Percentiles rank a stretch among this genome's conserved stretches.
phyloP scores from a whole-genome alignment of 35 echinoderm and acorn worm genomes.

The Hemicentrotus pulcherrimus region DNA sequence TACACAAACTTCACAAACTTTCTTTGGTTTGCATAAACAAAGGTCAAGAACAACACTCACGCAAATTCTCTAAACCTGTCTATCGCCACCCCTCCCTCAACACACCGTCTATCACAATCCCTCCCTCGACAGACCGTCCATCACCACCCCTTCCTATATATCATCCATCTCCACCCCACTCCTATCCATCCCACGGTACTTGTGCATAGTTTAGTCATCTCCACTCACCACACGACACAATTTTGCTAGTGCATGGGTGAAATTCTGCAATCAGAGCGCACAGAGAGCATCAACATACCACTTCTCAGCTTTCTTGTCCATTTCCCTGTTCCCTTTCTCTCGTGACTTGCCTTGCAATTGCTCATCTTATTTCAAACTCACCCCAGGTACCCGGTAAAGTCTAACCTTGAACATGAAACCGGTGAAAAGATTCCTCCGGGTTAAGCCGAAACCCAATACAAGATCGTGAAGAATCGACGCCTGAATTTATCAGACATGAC shows the following conservation, averaged over 20 bases:
- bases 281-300: not conserved
- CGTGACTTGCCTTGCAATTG: not conserved
- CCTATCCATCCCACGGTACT: not conserved
- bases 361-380: not conserved
- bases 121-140: too few relatives aligned
- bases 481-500: not conserved
- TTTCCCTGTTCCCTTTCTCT: not conserved
- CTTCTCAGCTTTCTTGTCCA: not conserved
- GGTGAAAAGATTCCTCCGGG: not conserved
- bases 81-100: too few relatives aligned
- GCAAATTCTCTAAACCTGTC: too few relatives aligned
- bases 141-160: too few relatives aligned
- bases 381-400: not conserved
- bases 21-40: not conserved
- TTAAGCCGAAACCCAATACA: conserved; percentile 1
- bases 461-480: not conserved
- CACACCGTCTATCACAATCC: too few relatives aligned
- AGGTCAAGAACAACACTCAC: not conserved
- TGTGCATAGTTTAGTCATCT: not conserved
- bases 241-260: too few relatives aligned
- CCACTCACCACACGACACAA: too few relatives aligned
- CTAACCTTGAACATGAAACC: not conserved
- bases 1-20: not conserved
- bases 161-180: not conserved
- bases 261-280: too few relatives aligned